These are phyloP conservation scores for Gobionotothen gibberifrons DNA, from an alignment of 2,797 vertebrate genomes.

Conservation along the genomic window DNA sequence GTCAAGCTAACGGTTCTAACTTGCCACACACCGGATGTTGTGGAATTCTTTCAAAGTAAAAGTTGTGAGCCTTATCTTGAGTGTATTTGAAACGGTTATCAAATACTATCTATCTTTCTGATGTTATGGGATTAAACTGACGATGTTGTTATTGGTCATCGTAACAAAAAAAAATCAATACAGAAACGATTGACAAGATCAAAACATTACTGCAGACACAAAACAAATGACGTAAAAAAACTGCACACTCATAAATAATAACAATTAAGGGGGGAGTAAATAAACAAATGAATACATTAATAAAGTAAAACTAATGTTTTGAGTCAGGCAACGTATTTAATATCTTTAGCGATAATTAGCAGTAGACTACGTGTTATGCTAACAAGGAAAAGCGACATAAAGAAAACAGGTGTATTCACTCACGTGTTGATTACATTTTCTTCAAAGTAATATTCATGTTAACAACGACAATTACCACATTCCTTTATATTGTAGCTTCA, in stretches of 20 bases:
- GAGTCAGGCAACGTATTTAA: too few species aligned
- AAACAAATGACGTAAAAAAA: too few species aligned
- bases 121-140: not conserved
- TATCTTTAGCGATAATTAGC: not conserved
- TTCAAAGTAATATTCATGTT: not conserved
- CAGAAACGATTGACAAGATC: too few species aligned
- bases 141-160: too few species aligned
- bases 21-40: not conserved
- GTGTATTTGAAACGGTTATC: not conserved
- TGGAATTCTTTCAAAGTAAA: constrained; percentile 32
- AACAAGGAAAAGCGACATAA: not conserved
- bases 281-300: too few species aligned
- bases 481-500: not conserved
- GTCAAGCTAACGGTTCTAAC: constrained; percentile 31
- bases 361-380: too few species aligned
- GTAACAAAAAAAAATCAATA: too few species aligned
- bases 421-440: not conserved
- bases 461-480: not conserved
- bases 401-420: not conserved
- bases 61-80: fast-evolving
- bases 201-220: too few species aligned
- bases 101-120: too few species aligned
- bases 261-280: too few species aligned
- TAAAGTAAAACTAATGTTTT: too few species aligned
- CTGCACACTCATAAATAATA: too few species aligned